phyloP scores from a whole-genome alignment of 1,140 invertebrate species.

The Magallana angulata region DNA sequence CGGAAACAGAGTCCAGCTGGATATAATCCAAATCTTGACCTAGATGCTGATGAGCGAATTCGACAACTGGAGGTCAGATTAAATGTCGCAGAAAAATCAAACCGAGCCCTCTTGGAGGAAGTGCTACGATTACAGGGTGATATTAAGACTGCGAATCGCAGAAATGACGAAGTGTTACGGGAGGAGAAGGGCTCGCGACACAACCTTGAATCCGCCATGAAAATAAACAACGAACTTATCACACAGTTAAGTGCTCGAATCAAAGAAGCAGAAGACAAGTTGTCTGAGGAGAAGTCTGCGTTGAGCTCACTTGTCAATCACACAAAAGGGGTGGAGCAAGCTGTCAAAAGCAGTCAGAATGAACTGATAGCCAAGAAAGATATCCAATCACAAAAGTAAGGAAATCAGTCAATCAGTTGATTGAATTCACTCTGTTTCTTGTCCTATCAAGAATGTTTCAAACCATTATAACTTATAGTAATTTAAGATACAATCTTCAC shows the following conservation, averaged over 20 bases:
- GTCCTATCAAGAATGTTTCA: not conserved
- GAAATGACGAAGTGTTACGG: slow-evolving; percentile 74
- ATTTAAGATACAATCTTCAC: too few species aligned
- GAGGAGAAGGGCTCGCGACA: slow-evolving; percentile 74
- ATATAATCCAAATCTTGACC: slow-evolving; percentile 40
- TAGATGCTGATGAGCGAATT: slow-evolving; percentile 71
- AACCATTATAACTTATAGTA: too few species aligned
- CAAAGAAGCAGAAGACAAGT: slow-evolving; percentile 75
- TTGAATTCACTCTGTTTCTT: not conserved
- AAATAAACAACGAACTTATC: slow-evolving; percentile 75
- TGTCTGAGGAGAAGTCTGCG: slow-evolving; percentile 74
- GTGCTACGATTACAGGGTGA: slow-evolving; percentile 78
- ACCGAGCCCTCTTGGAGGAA: slow-evolving; percentile 78
- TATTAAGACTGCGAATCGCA: slow-evolving; percentile 68
- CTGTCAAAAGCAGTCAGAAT: slow-evolving; percentile 75
- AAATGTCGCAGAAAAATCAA: slow-evolving; percentile 77
- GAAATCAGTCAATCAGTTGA: not conserved
- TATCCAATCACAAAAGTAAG: slow-evolving; percentile 71
- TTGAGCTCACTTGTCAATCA: slow-evolving; percentile 74
- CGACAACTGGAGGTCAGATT: slow-evolving; percentile 75
- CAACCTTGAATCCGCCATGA: slow-evolving; percentile 74
- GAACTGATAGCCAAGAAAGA: slow-evolving; percentile 75
- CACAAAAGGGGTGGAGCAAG: slow-evolving; percentile 77
- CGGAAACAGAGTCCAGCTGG: slow-evolving; percentile 58
- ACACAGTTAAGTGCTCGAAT: slow-evolving; percentile 73